A percentile compares a stretch with the other conserved stretches of the same genome.
Evolutionary conservation across 2,888 invertebrate species (phyloP).

Genomic region (Peribatodes rhomboidaria): DNA sequence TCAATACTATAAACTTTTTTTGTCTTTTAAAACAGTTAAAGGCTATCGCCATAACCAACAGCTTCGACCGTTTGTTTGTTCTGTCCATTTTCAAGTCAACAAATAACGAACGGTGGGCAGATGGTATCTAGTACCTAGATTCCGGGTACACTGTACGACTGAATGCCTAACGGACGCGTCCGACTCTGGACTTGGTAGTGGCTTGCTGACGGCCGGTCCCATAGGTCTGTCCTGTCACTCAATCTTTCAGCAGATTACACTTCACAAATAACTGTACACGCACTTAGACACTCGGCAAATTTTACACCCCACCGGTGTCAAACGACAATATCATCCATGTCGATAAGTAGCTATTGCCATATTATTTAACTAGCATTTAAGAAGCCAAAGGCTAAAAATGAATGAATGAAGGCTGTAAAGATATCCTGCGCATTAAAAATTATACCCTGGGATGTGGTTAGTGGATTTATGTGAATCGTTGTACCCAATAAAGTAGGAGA

Average conservation of each 20-base stretch:
- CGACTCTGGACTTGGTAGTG: conserved; percentile 59
- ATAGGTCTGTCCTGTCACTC: conserved; percentile 72
- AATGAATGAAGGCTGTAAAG: conserved; percentile 46
- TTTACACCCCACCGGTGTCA: conserved; percentile 46
- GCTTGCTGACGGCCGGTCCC: conserved; percentile 61
- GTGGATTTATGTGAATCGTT: conserved; percentile 81
- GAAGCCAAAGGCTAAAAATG: conserved; percentile 19
- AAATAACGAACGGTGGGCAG: conserved; percentile 66
- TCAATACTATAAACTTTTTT: background rate
- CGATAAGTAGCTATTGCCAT: background rate
- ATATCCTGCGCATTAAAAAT: conserved; percentile 65
- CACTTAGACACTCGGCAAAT: conserved; percentile 67
- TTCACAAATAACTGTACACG: conserved; percentile 69
- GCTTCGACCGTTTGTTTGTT: conserved; percentile 39
- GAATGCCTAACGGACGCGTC: conserved; percentile 81
- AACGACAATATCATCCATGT: background rate
- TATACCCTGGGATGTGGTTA: conserved; percentile 64
- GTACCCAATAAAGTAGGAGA: conserved; percentile 81
- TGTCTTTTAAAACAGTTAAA: conserved; percentile 13
- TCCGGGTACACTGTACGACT: conserved; percentile 71
- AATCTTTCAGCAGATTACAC: conserved; percentile 70
- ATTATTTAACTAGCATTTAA: conserved; percentile 17
- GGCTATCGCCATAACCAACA: conserved; percentile 22
- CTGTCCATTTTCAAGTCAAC: conserved; percentile 60
- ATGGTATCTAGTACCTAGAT: conserved; percentile 80